A percentile compares a stretch with the other conserved stretches of the same genome.
Conservation (phyloP, 2,888 invertebrate genomes). For the Trichopoda pennipes region DNA sequence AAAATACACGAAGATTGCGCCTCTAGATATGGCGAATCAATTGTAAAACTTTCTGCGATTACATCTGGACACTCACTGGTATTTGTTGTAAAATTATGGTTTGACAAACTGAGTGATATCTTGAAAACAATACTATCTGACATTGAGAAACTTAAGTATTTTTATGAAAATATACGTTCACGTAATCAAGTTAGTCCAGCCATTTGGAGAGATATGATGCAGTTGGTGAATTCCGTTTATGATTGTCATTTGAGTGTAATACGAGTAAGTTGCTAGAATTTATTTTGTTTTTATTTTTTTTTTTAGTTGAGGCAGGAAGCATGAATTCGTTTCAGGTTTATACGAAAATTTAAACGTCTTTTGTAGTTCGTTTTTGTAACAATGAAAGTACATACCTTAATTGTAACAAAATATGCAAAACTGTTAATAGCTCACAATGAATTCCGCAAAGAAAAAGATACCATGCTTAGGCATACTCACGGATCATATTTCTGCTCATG, state of each 20-base stretch:
- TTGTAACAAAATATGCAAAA: no score
- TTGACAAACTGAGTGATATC: constrained; percentile 69
- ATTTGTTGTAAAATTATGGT: constrained; percentile 75
- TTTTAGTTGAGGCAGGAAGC: no score
- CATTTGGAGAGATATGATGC: constrained; percentile 69
- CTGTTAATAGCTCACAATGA: no score
- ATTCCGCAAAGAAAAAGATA: no score
- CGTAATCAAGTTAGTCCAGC: constrained; percentile 69
- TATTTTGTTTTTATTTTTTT: background rate
- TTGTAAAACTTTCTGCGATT: constrained; percentile 66
- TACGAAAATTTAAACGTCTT: no score
- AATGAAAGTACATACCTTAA: no score
- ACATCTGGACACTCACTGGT: constrained; percentile 70
- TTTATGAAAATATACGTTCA: constrained; percentile 72
- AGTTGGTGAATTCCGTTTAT: constrained; percentile 75
- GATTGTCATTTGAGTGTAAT: constrained; percentile 78
- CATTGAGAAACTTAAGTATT: constrained; percentile 73
- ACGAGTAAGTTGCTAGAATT: constrained; percentile 69
- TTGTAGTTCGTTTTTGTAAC: no score
- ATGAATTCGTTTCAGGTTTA: no score
- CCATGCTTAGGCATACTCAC: no score
- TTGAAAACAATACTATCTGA: constrained; percentile 41
- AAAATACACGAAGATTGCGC: constrained; percentile 75
- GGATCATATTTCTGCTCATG: no score
- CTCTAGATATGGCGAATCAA: constrained; percentile 59